These are phyloP conservation scores for Microplitis deprimator DNA, from an alignment of 2,888 invertebrate species.

Conservation along the genomic window DNA sequence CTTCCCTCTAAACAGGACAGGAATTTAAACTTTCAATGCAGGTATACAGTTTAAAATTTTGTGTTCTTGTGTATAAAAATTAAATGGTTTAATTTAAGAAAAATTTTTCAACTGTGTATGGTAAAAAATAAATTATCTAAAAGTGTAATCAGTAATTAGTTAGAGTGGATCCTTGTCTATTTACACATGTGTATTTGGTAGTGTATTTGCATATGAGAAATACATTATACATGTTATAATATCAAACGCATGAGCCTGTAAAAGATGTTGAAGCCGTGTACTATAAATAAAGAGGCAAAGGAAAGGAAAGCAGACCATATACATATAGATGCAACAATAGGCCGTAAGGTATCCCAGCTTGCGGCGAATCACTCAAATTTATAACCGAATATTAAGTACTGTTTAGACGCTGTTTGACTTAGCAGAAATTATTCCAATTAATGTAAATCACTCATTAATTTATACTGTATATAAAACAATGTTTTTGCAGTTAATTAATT, in stretches of 20 bases:
- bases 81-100: too few relatives aligned
- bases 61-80: too few relatives aligned
- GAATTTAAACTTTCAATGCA: too few relatives aligned
- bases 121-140: too few relatives aligned
- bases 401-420: slow-evolving; percentile 40
- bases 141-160: too few relatives aligned
- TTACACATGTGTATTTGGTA: too few relatives aligned
- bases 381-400: slow-evolving; percentile 39
- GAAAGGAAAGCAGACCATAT: neutral
- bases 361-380: slow-evolving; percentile 9
- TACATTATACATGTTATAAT: too few relatives aligned
- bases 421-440: slow-evolving; percentile 39
- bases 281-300: neutral
- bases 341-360: neutral
- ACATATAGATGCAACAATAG: neutral
- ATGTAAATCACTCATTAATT: slow-evolving; percentile 34
- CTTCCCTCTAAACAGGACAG: too few relatives aligned
- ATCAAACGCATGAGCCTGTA: neutral
- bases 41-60: too few relatives aligned
- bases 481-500: neutral
- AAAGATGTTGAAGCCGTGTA: neutral
- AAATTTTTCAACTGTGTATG: too few relatives aligned
- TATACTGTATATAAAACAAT: neutral
- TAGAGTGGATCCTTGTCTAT: too few relatives aligned
- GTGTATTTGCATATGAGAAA: too few relatives aligned